Conservation (phyloP, 2,113 vertebrate genomes). For the Gnathonemus echidnorhynchus region DNA sequence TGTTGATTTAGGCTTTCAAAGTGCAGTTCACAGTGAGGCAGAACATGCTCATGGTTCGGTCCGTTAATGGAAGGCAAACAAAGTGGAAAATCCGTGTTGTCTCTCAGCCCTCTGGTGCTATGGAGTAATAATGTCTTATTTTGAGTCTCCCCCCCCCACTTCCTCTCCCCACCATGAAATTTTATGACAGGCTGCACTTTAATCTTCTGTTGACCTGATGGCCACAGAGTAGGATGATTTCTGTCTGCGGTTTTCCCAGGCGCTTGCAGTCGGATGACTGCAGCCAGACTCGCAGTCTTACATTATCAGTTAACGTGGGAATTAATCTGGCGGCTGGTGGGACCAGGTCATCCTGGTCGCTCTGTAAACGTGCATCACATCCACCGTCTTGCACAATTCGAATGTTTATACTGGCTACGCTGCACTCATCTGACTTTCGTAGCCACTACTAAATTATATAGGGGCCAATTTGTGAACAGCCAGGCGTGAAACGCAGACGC, state of each 20-base stretch:
- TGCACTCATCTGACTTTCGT: not conserved
- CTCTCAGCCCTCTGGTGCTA: not conserved
- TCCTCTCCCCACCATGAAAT: not conserved
- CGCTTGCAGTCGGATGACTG: not conserved
- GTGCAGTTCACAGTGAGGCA: not conserved
- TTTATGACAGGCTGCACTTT: constrained; percentile 5
- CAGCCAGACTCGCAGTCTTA: not conserved
- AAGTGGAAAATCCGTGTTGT: not conserved
- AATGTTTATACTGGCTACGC: not conserved
- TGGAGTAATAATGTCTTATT: not conserved
- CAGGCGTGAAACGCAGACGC: not conserved
- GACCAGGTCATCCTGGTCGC: not conserved
- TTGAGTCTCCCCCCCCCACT: not conserved
- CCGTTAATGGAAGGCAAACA: not conserved
- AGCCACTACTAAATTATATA: not conserved
- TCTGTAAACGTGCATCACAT: not conserved
- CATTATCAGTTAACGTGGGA: not conserved
- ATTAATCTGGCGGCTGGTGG: not conserved
- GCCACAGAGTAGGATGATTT: not conserved
- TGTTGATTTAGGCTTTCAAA: not conserved
- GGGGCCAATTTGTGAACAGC: constrained; percentile 8
- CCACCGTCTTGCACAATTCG: not conserved
- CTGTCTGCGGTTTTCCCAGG: not conserved
- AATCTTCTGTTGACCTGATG: not conserved
- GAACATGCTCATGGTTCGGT: not conserved